Percentiles rank a stretch among this genome's conserved stretches.
Conservation (phyloP, 2,113 vertebrate species). For the Mesitornis unicolor region DNA sequence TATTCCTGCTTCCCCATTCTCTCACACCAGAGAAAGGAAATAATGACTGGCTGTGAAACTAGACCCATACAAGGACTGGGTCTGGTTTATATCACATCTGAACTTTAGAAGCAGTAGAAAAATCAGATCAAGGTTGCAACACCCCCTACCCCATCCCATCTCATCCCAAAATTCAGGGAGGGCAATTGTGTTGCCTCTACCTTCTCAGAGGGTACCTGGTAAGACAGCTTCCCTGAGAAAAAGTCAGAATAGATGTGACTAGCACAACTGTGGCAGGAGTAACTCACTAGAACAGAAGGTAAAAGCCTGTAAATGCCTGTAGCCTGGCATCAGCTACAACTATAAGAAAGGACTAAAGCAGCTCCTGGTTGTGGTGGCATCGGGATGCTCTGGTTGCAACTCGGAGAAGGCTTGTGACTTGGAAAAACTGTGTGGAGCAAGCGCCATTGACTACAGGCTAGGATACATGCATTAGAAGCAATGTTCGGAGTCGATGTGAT, state of each 20-base stretch:
- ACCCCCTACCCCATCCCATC: not conserved
- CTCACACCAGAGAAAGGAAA: not conserved
- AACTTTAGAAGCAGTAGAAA: not conserved
- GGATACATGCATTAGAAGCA: not conserved
- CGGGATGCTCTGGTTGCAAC: not conserved
- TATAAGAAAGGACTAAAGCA: not conserved
- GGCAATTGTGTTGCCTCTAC: not conserved
- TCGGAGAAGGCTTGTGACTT: not conserved
- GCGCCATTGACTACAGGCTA: not conserved
- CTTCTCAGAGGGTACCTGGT: not conserved
- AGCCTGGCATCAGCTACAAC: not conserved
- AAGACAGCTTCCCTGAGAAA: not conserved
- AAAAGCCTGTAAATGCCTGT: not conserved
- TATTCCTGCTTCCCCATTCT: not conserved
- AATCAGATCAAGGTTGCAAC: not conserved
- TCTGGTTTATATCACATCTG: not conserved
- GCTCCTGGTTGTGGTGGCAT: not conserved
- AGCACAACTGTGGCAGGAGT: not conserved
- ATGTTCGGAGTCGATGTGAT: not conserved
- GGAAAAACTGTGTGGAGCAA: not conserved
- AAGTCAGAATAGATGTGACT: not conserved
- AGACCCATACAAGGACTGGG: not conserved
- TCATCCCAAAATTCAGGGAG: not conserved
- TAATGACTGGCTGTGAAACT: not conserved
- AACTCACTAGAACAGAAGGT: not conserved